phyloP scores from a whole-genome alignment of 2,888 invertebrate genomes.

The Empis stercorea region DNA sequence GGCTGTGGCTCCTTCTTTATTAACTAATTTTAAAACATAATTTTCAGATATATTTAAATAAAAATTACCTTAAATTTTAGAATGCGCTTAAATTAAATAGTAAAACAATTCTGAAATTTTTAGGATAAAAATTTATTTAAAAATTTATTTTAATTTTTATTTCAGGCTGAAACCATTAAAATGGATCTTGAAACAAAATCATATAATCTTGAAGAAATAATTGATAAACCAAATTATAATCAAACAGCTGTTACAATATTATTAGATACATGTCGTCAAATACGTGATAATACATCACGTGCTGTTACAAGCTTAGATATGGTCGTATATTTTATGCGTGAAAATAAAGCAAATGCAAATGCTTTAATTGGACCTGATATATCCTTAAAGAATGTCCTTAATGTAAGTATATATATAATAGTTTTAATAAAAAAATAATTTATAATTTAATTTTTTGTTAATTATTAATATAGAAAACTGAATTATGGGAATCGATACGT shows the following conservation, averaged over 20 bases:
- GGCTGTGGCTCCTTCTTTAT: too few species aligned
- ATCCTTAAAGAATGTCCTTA: slow-evolving; percentile 30
- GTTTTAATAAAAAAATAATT: too few species aligned
- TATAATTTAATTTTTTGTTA: too few species aligned
- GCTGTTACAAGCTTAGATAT: slow-evolving; percentile 44
- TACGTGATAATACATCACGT: slow-evolving; percentile 59
- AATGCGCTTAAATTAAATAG: too few species aligned
- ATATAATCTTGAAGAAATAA: slow-evolving; percentile 55
- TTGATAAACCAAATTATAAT: slow-evolving; percentile 66
- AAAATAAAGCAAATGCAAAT: slow-evolving; percentile 30
- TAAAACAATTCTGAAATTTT: too few species aligned
- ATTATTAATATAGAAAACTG: slow-evolving; percentile 23
- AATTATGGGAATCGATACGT: slow-evolving; percentile 35
- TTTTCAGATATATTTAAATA: too few species aligned
- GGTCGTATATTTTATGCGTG: slow-evolving; percentile 36
- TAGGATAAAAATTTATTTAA: too few species aligned
- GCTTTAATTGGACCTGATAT: slow-evolving; percentile 19
- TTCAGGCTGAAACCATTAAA: slow-evolving; percentile 62
- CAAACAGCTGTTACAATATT: slow-evolving; percentile 61
- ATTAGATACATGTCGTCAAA: slow-evolving; percentile 51
- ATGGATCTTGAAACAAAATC: slow-evolving; percentile 58
- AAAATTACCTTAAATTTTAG: too few species aligned
- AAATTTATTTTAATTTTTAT: too few species aligned
- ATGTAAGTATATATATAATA: slow-evolving; percentile 24
- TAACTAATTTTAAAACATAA: too few species aligned